These are phyloP conservation scores for Carcina quercana DNA, from an alignment of 2,888 invertebrate genomes.

Conservation along the genomic window DNA sequence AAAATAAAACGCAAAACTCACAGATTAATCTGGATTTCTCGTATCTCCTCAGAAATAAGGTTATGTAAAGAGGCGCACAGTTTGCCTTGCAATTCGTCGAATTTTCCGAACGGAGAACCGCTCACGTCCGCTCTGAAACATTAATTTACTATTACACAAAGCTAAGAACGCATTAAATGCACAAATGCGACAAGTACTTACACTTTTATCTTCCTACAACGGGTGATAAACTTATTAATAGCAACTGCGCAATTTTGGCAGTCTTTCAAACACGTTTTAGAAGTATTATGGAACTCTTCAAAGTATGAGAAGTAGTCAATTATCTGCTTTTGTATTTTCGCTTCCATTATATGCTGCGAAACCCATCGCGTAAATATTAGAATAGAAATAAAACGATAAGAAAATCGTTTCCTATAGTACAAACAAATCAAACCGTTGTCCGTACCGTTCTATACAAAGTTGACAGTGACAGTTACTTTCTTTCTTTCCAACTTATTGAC, in stretches of 20 bases:
- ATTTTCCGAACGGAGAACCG: conserved; percentile 57
- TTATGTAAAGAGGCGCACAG: conserved; percentile 52
- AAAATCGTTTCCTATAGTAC: no score
- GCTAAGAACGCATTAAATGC: conserved; percentile 16
- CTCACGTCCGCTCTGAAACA: conserved; percentile 54
- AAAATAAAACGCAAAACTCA: conserved; percentile 23
- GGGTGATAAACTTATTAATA: conserved; percentile 69
- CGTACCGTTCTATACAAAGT: no score
- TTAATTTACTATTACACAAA: conserved; percentile 3
- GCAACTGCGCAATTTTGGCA: conserved; percentile 64
- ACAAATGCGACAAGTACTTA: conserved; percentile 35
- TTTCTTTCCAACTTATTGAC: no score
- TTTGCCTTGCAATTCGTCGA: conserved; percentile 49
- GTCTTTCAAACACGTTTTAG: conserved; percentile 63
- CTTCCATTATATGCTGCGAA: conserved; percentile 62
- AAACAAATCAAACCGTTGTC: no score
- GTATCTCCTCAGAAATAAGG: conserved; percentile 52
- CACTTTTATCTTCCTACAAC: conserved; percentile 64
- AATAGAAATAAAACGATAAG: no score
- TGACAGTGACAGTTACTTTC: no score
- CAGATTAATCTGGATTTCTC: conserved; percentile 57
- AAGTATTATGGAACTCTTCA: conserved; percentile 59
- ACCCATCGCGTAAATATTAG: no score
- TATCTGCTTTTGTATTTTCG: conserved; percentile 66
- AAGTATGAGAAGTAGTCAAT: conserved; percentile 69